A percentile compares a stretch with the other conserved stretches of the same genome.
Conservation (phyloP, 2,113 vertebrate species). For the Acanthochromis polyacanthus region DNA sequence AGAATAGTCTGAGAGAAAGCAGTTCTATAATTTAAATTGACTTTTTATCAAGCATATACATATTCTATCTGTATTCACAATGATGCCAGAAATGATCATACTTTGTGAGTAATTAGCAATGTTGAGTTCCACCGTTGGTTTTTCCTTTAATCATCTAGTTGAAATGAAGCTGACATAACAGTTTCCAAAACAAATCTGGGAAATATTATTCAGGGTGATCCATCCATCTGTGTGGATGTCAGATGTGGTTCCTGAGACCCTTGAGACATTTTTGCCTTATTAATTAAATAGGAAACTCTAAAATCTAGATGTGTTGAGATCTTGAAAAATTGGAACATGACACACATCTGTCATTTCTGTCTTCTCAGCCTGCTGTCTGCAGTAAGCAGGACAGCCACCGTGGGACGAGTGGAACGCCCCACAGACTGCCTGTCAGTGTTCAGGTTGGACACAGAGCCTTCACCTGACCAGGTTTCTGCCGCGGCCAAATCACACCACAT, state of each 20-base stretch:
- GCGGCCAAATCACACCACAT: constrained; percentile 45
- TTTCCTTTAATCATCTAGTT: constrained; percentile 16
- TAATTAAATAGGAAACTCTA: not conserved
- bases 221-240: not conserved
- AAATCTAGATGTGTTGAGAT: not conserved
- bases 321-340: constrained; percentile 19
- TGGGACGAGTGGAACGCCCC: constrained; percentile 21
- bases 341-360: constrained; percentile 30
- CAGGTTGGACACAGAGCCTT: constrained; percentile 30
- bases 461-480: constrained; percentile 45
- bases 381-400: constrained; percentile 60
- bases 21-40: not conserved
- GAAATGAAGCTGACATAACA: not conserved
- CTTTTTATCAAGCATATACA: not conserved
- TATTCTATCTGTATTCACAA: not conserved
- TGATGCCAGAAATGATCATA: not conserved
- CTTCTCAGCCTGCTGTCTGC: constrained; percentile 82
- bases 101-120: not conserved
- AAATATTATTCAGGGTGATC: not conserved
- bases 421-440: constrained; percentile 20
- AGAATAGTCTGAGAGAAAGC: not conserved
- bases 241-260: not conserved
- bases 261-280: too few relatives aligned
- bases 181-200: constrained; percentile 3
- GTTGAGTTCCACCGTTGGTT: not conserved